Base-by-base conservation (phyloP, 2,888 invertebrate genomes). In the Mythimna vitellina region DNA sequence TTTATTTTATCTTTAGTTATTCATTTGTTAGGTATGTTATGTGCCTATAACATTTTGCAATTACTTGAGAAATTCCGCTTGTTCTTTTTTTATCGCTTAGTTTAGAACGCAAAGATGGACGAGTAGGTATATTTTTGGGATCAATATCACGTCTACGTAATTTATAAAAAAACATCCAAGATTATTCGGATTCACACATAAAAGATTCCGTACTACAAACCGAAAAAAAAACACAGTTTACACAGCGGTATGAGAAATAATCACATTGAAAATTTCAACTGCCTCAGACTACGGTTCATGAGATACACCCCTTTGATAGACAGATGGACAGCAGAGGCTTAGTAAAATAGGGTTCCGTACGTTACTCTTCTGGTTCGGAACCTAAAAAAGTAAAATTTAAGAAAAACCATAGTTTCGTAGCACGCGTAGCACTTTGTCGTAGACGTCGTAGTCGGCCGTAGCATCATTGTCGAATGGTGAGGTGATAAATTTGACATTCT, bases 1-100 rank as follows among this genome's bases (percentile, higher is more conserved):
- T 76, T 65, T 63, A 63, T 70, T 71, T 81, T 81, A 77, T 66
- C 53, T 68, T 60, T 49, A 60, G 63, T 35, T 53, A 35, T 54
- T 62, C 51, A 77, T 74, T 74, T 32, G 61, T 64, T 78, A 57
- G 57, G 62, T 78, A 64, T 57, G 35, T 58, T 78, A 53, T 38
- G 22, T 70, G 53, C 49, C 53, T 61, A 42, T n/a, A 51, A 20
- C 10, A 58, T 73, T 63, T 22, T 53, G 22, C 12, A 58, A 35
- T 70, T 54, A 46, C 29, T 46, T 62, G n/a, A 29, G n/a, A 14
- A 62, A 57, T 53, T 17, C 0, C 9, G 42, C 6, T 20, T 17
- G 17, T 17, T 17, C 0, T 12, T 46, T 22, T 35, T 51, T 70
- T 29, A 7, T 7, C 1, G n/a, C 7, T 14, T 14, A 20, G 1